These are phyloP conservation scores for Eupithecia dodoneata DNA, from an alignment of 2,888 invertebrate species.

Conservation along the genomic window DNA sequence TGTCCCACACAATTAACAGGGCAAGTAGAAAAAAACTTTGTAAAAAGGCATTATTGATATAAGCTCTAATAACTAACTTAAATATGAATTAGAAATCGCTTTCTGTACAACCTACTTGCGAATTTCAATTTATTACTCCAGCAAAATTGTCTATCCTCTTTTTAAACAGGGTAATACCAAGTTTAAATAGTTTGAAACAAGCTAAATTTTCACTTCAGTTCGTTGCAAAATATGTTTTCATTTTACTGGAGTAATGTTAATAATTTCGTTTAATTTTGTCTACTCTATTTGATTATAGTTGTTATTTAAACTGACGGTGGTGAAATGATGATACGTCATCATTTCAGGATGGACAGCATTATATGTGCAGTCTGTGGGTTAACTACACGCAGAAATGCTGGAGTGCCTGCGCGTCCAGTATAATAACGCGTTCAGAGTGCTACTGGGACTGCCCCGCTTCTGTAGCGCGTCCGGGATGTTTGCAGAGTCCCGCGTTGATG, in stretches of 20 bases:
- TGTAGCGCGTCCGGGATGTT: too few relatives aligned
- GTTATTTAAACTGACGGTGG: neutral
- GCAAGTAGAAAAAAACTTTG: too few relatives aligned
- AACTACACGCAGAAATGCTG: too few relatives aligned
- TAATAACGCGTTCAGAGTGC: too few relatives aligned
- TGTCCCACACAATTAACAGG: too few relatives aligned
- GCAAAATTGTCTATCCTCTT: conserved; percentile 44
- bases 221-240: conserved; percentile 49
- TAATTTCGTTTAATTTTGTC: conserved; percentile 39
- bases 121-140: conserved; percentile 47
- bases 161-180: conserved; percentile 50
- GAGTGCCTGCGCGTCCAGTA: too few relatives aligned
- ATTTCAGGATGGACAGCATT: too few relatives aligned
- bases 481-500: too few relatives aligned
- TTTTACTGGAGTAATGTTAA: conserved; percentile 46
- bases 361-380: too few relatives aligned
- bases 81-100: neutral
- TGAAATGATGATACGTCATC: neutral
- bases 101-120: neutral
- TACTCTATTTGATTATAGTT: neutral
- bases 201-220: conserved; percentile 51
- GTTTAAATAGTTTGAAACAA: conserved; percentile 56
- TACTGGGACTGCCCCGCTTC: too few relatives aligned
- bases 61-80: neutral
- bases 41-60: neutral